Evolutionary conservation across 2,113 vertebrate genomes (phyloP).

Genomic region (Noturus placidus): DNA sequence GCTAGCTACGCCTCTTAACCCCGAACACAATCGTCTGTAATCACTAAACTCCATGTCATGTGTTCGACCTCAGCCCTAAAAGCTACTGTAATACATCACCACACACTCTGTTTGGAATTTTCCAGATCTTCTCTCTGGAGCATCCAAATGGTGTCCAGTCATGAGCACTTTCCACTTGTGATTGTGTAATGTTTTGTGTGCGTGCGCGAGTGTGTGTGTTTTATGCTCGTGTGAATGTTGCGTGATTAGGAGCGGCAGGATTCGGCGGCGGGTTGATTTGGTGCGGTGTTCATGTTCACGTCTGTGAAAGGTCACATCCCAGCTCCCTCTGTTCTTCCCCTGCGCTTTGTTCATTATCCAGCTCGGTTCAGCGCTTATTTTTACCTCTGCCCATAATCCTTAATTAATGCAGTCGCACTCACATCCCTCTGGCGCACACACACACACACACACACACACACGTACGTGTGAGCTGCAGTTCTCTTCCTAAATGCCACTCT

Average conservation of each 20-base stretch:
- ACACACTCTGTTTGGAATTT: neutral
- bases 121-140: neutral
- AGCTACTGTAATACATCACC: neutral
- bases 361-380: slow-evolving; percentile 66
- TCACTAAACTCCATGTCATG: neutral
- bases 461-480: neutral
- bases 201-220: neutral
- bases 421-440: slow-evolving; percentile 32
- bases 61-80: neutral
- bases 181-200: slow-evolving; percentile 1
- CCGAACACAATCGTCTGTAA: neutral
- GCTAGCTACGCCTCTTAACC: neutral
- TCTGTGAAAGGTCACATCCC: slow-evolving; percentile 67
- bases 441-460: slow-evolving; percentile 4
- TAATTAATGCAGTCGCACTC: slow-evolving; percentile 69
- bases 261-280: slow-evolving; percentile 14
- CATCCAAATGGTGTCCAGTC: neutral
- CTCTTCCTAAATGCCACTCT: neutral
- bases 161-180: neutral
- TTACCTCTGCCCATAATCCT: slow-evolving; percentile 70
- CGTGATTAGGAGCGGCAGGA: neutral
- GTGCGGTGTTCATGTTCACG: slow-evolving; percentile 62
- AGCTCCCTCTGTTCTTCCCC: slow-evolving; percentile 59
- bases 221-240: neutral
- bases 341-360: slow-evolving; percentile 64